Percentiles rank a stretch among this genome's conserved stretches.
These are phyloP conservation scores for Paedocypris micromegethes DNA, from an alignment of 2,797 vertebrate genomes.

Conservation along the genomic window DNA sequence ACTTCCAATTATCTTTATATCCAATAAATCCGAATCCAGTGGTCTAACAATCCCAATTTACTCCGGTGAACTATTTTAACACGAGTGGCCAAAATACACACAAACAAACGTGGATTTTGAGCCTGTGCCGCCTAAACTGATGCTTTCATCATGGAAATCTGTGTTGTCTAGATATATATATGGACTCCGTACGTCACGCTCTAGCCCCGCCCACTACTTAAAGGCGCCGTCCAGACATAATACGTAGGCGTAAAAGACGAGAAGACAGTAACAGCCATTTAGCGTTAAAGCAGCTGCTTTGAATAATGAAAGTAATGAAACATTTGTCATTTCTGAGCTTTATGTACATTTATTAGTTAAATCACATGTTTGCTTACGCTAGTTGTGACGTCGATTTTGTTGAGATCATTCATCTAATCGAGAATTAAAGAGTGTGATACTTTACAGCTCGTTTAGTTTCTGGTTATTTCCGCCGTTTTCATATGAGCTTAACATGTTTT, in stretches of 20 bases:
- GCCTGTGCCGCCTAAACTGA: background rate
- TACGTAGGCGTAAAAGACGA: background rate
- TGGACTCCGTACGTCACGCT: background rate
- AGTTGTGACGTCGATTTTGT: too few relatives aligned
- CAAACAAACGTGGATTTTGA: slow-evolving; percentile 2
- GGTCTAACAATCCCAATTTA: slow-evolving; percentile 1
- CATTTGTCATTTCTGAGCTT: too few relatives aligned
- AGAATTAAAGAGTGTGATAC: too few relatives aligned
- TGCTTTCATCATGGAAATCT: slow-evolving; percentile 24
- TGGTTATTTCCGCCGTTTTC: background rate
- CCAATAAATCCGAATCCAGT: background rate
- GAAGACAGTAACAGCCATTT: too few relatives aligned
- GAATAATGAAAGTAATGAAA: too few relatives aligned
- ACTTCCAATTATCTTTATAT: background rate
- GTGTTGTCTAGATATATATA: slow-evolving; percentile 26
- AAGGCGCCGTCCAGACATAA: slow-evolving; percentile 17
- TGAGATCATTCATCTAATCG: too few relatives aligned
- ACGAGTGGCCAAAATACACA: slow-evolving; percentile 2
- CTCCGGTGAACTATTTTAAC: background rate
- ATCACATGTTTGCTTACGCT: too few relatives aligned
- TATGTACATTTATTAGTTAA: too few relatives aligned
- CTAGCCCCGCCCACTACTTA: slow-evolving; percentile 23
- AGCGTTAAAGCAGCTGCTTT: too few relatives aligned
- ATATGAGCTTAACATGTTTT: too few relatives aligned
- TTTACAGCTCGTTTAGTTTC: background rate